phyloP scores from a whole-genome alignment of 2,888 invertebrate species.

The Enchytraeus crypticus region DNA sequence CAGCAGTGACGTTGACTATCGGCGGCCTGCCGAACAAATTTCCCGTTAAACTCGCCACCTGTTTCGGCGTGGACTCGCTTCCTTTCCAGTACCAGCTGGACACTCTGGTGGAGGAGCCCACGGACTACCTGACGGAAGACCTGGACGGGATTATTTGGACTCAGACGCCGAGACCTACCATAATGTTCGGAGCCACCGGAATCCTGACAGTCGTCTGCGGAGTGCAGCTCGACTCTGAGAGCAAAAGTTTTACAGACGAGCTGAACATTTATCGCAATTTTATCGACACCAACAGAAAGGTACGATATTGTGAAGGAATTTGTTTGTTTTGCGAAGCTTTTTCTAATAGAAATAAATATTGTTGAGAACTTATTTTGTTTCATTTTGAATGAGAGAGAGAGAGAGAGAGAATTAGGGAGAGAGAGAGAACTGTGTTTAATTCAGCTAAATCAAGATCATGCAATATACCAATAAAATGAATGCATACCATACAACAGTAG shows the following conservation, averaged over 20 bases:
- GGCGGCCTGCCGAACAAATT: background rate
- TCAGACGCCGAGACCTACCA: background rate
- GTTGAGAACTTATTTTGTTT: too few species aligned
- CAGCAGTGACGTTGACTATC: conserved; percentile 9
- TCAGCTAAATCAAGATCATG: too few species aligned
- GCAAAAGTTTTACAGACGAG: conserved; percentile 8
- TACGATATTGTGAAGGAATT: too few species aligned
- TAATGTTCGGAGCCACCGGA: conserved; percentile 11
- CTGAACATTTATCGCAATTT: conserved; percentile 12
- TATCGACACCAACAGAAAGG: background rate
- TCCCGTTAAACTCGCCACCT: conserved; percentile 8
- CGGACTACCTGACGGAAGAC: background rate
- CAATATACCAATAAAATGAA: too few species aligned
- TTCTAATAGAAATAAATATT: too few species aligned
- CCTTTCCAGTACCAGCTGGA: conserved; percentile 16
- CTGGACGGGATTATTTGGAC: conserved; percentile 16
- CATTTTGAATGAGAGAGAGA: too few species aligned
- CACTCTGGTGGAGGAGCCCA: conserved; percentile 2
- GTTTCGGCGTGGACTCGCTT: background rate
- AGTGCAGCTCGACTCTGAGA: conserved; percentile 11
- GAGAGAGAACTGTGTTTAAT: too few species aligned
- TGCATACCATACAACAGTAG: too few species aligned
- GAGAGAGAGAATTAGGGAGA: too few species aligned
- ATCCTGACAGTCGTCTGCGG: conserved; percentile 6
- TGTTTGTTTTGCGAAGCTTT: too few species aligned